Evolutionary conservation across 1,140 invertebrate genomes (phyloP).

Genomic region (Patella vulgata): DNA sequence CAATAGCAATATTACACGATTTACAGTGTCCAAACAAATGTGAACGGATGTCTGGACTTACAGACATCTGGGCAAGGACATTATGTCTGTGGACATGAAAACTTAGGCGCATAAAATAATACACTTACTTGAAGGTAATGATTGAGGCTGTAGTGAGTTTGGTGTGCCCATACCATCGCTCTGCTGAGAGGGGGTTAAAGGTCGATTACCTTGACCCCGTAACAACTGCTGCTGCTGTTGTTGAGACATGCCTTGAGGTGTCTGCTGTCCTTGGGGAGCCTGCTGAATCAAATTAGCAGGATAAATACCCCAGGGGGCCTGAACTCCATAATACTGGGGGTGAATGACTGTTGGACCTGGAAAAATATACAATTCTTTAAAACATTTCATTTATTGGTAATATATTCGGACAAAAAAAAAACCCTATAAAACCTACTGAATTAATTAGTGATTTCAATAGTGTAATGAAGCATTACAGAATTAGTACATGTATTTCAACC

Average conservation of each 20-base stretch:
- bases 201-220: constrained; percentile 57
- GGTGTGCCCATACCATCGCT: constrained; percentile 41
- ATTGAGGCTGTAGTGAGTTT: constrained; percentile 25
- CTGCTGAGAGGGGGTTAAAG: constrained; percentile 70
- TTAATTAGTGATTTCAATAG: neutral
- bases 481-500: too few relatives aligned
- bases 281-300: constrained; percentile 61
- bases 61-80: too few relatives aligned
- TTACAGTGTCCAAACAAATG: too few relatives aligned
- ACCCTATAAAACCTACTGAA: neutral
- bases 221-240: constrained; percentile 55
- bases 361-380: constrained; percentile 7
- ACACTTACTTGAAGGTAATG: constrained; percentile 40
- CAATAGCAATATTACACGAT: too few relatives aligned
- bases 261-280: constrained; percentile 38
- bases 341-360: constrained; percentile 62
- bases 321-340: constrained; percentile 63
- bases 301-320: constrained; percentile 70
- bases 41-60: too few relatives aligned
- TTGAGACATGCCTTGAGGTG: constrained; percentile 41
- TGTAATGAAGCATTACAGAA: too few relatives aligned
- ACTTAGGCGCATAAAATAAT: too few relatives aligned
- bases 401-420: neutral
- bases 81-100: too few relatives aligned
- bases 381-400: too few relatives aligned